Conservation (phyloP, 2,797 vertebrate species). For the Gallinago stenura region DNA sequence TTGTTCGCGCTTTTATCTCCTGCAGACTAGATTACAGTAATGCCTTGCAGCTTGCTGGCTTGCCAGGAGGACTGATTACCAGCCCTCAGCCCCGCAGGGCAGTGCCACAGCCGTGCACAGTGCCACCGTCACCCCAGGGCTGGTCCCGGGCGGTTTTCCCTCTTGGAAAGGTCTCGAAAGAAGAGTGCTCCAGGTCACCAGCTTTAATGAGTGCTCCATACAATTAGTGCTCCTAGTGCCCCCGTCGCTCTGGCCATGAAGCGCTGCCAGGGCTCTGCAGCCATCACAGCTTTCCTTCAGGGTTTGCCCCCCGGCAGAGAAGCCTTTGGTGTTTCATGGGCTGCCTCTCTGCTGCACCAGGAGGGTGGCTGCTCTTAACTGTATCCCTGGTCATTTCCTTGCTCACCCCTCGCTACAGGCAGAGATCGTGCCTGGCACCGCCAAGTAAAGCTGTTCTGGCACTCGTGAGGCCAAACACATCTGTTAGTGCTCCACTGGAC, state of each 20-base stretch:
- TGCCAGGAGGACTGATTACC: not conserved
- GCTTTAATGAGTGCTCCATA: accelerated
- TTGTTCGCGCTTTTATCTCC: not conserved
- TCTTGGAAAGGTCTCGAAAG: not conserved
- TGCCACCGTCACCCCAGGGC: not conserved
- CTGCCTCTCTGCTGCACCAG: not conserved
- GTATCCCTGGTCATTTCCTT: too few species aligned
- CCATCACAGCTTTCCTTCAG: accelerated
- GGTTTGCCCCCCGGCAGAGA: not conserved
- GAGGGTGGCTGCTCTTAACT: accelerated
- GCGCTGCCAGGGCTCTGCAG: not conserved
- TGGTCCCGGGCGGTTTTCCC: accelerated
- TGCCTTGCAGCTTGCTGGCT: not conserved
- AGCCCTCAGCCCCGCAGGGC: not conserved
- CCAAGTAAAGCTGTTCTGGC: not conserved
- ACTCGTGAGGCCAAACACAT: accelerated
- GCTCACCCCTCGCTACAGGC: not conserved
- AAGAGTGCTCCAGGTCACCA: not conserved
- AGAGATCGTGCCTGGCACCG: accelerated
- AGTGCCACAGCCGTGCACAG: not conserved
- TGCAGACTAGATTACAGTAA: conserved; percentile 28
- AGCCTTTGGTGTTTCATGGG: accelerated
- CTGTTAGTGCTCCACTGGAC: not conserved
- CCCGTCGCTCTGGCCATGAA: accelerated
- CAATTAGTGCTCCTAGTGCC: not conserved